Evolutionary conservation across 2,113 vertebrate genomes (phyloP).

Genomic region (Falcunculus frontatus): DNA sequence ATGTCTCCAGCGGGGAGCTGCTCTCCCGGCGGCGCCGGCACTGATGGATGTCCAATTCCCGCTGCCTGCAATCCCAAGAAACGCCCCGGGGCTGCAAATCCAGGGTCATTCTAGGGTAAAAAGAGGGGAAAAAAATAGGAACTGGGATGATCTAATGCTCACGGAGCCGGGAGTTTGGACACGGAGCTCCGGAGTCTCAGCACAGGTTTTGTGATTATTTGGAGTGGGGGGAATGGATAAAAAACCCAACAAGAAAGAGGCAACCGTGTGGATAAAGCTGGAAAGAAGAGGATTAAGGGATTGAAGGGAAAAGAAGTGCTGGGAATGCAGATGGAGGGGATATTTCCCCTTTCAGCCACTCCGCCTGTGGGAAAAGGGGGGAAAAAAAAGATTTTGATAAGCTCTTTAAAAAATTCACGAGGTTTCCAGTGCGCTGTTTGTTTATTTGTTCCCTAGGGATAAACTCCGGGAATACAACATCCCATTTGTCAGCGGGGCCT

Average conservation of each 20-base stretch:
- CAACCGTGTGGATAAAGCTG: constrained; percentile 28
- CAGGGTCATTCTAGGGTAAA: neutral
- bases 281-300: constrained; percentile 68
- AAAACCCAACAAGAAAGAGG: neutral
- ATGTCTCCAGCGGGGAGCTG: neutral
- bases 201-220: neutral
- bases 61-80: neutral
- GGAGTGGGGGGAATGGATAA: neutral
- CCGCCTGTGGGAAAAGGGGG: neutral
- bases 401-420: constrained; percentile 56
- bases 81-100: fast-evolving
- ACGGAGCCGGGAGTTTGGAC: fast-evolving
- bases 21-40: neutral
- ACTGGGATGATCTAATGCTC: neutral
- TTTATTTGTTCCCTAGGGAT: constrained; percentile 45
- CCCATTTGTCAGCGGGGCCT: neutral
- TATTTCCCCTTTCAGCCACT: neutral
- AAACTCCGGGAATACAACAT: constrained; percentile 25
- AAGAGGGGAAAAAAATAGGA: neutral
- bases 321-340: neutral
- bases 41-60: neutral
- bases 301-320: constrained; percentile 30
- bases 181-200: neutral
- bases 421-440: constrained; percentile 25
- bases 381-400: neutral